A percentile compares a stretch with the other conserved stretches of the same genome.
phyloP scores from a whole-genome alignment of 1,140 invertebrate genomes.

The Agraylea sexmaculata region DNA sequence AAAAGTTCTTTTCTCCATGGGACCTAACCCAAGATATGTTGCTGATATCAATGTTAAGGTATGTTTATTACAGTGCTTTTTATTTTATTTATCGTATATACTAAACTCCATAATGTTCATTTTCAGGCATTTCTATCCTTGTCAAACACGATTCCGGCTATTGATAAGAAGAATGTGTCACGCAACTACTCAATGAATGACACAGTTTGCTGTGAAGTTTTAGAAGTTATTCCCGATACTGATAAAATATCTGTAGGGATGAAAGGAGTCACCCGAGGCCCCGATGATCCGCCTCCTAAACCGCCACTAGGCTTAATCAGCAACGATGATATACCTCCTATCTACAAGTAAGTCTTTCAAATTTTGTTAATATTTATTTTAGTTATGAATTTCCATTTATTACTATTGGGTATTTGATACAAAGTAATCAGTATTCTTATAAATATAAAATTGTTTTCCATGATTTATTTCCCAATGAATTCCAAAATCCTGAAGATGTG shows the following conservation, averaged over 20 bases:
- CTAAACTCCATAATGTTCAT: constrained; percentile 23
- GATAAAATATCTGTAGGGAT: constrained; percentile 81
- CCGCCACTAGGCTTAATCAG: constrained; percentile 70
- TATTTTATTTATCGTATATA: too few relatives aligned
- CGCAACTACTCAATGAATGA: constrained; percentile 71
- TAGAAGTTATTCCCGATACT: constrained; percentile 72
- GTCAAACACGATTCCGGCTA: constrained; percentile 57
- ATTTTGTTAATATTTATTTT: constrained; percentile 17
- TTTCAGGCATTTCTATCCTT: constrained; percentile 54
- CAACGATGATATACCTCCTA: constrained; percentile 70
- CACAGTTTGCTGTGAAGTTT: constrained; percentile 75
- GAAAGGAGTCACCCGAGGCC: constrained; percentile 56
- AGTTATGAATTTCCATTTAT: too few relatives aligned
- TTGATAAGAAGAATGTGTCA: constrained; percentile 70
- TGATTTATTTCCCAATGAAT: too few relatives aligned
- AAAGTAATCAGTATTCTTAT: too few relatives aligned
- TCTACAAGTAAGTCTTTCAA: constrained; percentile 68
- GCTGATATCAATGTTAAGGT: constrained; percentile 77
- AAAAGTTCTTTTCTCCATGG: constrained; percentile 70
- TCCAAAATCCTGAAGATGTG: too few relatives aligned
- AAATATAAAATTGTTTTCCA: too few relatives aligned
- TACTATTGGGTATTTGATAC: too few relatives aligned
- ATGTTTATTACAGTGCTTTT: constrained; percentile 14
- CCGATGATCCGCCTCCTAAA: constrained; percentile 53
- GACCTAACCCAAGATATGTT: constrained; percentile 62